Conservation (phyloP, 2,113 vertebrate species). For the Solenodon paradoxus region DNA sequence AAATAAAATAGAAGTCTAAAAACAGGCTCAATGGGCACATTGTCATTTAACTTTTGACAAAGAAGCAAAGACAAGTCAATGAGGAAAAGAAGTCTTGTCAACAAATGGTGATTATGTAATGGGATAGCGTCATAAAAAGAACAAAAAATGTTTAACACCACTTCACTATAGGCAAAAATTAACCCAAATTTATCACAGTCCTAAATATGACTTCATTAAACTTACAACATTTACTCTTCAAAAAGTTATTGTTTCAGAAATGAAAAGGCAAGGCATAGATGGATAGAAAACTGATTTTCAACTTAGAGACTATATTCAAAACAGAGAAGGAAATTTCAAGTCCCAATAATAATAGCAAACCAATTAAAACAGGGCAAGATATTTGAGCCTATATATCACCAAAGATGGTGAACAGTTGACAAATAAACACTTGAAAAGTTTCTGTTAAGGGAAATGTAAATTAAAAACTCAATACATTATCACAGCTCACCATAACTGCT, state of each 20-base stretch:
- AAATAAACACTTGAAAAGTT: background rate
- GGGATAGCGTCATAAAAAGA: background rate
- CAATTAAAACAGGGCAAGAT: background rate
- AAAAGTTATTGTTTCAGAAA: background rate
- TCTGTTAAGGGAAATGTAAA: background rate
- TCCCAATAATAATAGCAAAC: background rate
- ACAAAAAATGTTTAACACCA: background rate
- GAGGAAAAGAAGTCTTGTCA: background rate
- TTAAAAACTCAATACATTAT: background rate
- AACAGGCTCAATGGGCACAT: background rate
- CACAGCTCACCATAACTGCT: background rate
- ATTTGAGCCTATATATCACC: background rate
- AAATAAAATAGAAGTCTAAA: background rate
- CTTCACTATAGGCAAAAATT: background rate
- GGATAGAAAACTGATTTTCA: background rate
- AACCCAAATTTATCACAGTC: background rate
- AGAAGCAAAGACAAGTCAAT: background rate
- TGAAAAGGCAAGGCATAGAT: background rate
- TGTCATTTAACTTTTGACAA: background rate
- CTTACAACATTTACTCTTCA: background rate
- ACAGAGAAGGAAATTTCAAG: background rate
- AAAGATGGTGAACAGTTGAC: background rate
- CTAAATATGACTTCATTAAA: background rate
- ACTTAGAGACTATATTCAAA: background rate
- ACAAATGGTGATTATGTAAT: background rate